Evolutionary conservation across 2,797 vertebrate species (phyloP), one percentile per base, ranked within the genome.

Genomic region (Threskiornis aethiopicus): DNA sequence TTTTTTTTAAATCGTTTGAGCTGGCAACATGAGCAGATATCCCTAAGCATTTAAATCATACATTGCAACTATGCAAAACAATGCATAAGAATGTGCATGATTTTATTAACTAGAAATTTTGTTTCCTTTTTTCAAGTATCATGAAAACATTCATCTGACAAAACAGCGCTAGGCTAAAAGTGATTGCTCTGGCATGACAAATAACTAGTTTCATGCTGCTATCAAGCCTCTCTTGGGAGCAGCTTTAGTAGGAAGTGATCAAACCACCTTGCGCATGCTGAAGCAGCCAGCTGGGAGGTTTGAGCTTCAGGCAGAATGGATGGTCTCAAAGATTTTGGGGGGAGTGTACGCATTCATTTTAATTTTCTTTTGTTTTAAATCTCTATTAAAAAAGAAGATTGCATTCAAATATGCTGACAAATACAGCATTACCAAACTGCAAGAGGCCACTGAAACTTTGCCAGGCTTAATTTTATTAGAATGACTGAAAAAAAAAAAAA

Each of bases 251-350:
- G 39, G 47, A 81, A 1, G 2, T 20, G 70, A 91, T 33, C 51
- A 81, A 89, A 66, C 16, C 46, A 87, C 65, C 21, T 59, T 51
- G 61, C 11, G 35, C 29, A 26, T 13, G 8, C 25, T 33, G 3
- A 58, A 86, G 42, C 24, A 17, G 29, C 31, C 55, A 78, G 1
- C 28, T 0, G 0, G 10, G 37, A 57, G 28, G 22, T 52, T 47
- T 57, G 42, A 49, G 20, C 37, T 65, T 61, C 59, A 73, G 51
- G 59, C 29, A 51, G 13, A 93, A 87, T 12, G 20, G n/a, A 52
- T 12, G 11, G 11, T 39, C 37, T 57, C 22, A 80, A 66, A 77
- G 42, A 64, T 22, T 28, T 25, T 12, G 26, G 29, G 13, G 22
- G 12, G 4, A 10, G 16, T 35, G 14, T 35, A 79, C 10, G 51